Evolutionary conservation across 2,113 vertebrate genomes (phyloP), one percentile per base, ranked within the genome.

Genomic region (Nothocercus nigrocapillus): DNA sequence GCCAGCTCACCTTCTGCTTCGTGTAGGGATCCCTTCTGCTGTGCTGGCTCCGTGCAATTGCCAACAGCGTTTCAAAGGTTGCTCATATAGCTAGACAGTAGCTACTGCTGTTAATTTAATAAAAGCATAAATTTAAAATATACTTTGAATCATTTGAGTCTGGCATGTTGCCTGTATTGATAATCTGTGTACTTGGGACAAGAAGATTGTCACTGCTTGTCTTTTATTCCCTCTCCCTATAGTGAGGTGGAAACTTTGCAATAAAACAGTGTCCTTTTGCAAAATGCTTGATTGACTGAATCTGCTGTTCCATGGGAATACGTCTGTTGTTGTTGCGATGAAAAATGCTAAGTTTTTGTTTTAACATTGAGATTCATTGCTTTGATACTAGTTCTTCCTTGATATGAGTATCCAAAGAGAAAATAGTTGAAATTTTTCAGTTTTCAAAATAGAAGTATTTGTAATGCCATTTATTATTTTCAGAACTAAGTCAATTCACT

Each of bases 121-220:
- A 94, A 93, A 93, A 88, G 91, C 38, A 58, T 83, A 90, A 93
- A 95, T 95, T 83, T 78, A 70, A 77, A 75, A 75, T 82, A 75
- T 73, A 42, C 85, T 90, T 85, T 83, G 72, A 93, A 97, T 94
- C 93, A 94, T 78, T 66, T 64, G 80, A 95, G 88, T 61, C 82
- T 88, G 94, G 74, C 76, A 75, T 72, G 69, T 80, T 94, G 90
- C 88, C 73, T 73, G 36, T 16, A 3, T 72, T 88, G 73, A 75
- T 94, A 95, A 93, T 89, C 68, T 75, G 54, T 75, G 68, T 6
- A 1, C 82, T 81, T 85, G 73, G 69, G 69, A 94, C 81, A 88
- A 34, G 28, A 9, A 40, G 22, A 51, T 83, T 91, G 76, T 77
- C 73, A 49, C 1, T 2, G 40, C 82, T 9, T 8, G 15, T 11